Percentiles rank a stretch among this genome's conserved stretches.
Evolutionary conservation across 2,113 vertebrate species (phyloP).

Genomic region (Cinclus mexicanus): DNA sequence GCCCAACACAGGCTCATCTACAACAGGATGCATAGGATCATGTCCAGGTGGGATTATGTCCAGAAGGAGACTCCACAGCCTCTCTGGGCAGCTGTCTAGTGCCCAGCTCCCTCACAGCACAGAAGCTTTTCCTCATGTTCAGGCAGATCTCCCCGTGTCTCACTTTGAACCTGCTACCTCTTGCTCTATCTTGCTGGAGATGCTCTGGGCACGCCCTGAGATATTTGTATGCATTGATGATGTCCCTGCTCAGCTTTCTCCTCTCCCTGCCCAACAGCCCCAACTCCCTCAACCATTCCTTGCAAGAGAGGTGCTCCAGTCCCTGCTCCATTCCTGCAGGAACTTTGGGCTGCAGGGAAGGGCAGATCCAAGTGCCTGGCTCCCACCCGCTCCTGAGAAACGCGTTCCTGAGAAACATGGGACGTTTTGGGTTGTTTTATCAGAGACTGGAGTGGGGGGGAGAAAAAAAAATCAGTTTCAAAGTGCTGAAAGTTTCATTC

Average conservation of each 20-base stretch:
- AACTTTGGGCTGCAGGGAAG: neutral
- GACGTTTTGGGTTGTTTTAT: neutral
- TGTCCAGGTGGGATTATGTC: neutral
- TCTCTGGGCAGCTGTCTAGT: neutral
- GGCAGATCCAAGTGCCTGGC: neutral
- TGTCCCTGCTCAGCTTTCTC: neutral
- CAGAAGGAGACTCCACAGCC: neutral
- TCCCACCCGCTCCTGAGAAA: accelerated
- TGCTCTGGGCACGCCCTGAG: no score
- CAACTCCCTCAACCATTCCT: neutral
- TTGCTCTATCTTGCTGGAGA: accelerated
- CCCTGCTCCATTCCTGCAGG: neutral
- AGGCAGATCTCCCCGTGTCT: neutral
- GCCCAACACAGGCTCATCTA: neutral
- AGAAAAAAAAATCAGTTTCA: neutral
- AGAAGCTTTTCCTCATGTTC: neutral
- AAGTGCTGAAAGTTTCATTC: neutral
- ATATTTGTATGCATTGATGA: accelerated
- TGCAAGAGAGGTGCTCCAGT: neutral
- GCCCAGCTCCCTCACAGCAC: neutral
- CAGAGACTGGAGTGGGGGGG: neutral
- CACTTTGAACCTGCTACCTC: neutral
- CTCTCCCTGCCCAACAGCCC: neutral
- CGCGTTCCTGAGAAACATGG: neutral
- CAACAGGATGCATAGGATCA: accelerated